These are phyloP conservation scores for Ara ararauna DNA, from an alignment of 2,797 vertebrate species.

Conservation along the genomic window DNA sequence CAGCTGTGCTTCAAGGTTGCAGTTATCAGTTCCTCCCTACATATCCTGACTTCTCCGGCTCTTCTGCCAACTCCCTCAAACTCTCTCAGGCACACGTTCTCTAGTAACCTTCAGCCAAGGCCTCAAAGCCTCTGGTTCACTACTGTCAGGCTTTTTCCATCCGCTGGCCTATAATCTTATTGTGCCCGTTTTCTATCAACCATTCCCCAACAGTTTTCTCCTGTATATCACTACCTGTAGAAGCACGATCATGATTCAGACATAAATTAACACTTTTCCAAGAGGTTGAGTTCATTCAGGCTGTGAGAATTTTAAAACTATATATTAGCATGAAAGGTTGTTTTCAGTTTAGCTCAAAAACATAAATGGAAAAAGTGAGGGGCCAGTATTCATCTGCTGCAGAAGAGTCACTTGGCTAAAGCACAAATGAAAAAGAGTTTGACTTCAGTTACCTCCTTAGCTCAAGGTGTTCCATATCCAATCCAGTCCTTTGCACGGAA, in stretches of 20 bases:
- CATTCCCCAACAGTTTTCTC: too few relatives aligned
- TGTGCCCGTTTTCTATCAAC: too few relatives aligned
- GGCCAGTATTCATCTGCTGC: neutral
- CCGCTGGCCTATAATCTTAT: too few relatives aligned
- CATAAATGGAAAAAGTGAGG: rapidly evolving
- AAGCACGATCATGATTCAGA: neutral
- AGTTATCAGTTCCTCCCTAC: too few relatives aligned
- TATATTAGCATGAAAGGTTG: neutral
- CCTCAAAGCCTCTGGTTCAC: too few relatives aligned
- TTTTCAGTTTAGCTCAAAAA: neutral
- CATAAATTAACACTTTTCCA: neutral
- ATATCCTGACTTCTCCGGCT: too few relatives aligned
- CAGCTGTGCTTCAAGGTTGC: too few relatives aligned
- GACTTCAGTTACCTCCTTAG: neutral
- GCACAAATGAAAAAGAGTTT: neutral
- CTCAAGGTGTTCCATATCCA: neutral
- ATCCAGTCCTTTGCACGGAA: neutral
- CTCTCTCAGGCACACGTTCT: too few relatives aligned
- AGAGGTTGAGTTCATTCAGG: neutral
- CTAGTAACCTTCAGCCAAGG: too few relatives aligned
- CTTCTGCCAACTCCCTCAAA: too few relatives aligned
- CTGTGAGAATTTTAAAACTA: neutral
- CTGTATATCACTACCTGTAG: neutral
- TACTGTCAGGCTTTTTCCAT: too few relatives aligned
- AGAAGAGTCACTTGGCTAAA: neutral